phyloP scores from a whole-genome alignment of 2,797 vertebrate species.

The Halcyon leucocephala region DNA sequence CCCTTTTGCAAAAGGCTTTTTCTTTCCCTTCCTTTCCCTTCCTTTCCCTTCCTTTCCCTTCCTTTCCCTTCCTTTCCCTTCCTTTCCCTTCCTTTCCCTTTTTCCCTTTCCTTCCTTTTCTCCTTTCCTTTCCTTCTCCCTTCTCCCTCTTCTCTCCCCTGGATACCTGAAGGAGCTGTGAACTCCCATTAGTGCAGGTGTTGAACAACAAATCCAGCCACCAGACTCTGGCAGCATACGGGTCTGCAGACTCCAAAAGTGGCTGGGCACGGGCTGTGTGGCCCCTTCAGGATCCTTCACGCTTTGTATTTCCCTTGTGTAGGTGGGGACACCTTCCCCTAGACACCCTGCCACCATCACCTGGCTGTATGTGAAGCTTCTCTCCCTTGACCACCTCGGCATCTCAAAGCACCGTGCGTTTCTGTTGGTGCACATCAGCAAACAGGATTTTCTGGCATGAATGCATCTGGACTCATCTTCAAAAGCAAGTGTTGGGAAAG shows the following conservation, averaged over 20 bases:
- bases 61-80: no score
- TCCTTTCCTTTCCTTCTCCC: no score
- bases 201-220: background rate
- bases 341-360: background rate
- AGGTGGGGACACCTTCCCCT: background rate
- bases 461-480: background rate
- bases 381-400: background rate
- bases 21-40: background rate
- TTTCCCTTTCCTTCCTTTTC: no score
- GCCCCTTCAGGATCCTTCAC: background rate
- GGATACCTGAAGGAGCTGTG: background rate
- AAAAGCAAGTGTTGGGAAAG: background rate
- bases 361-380: background rate
- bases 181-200: background rate
- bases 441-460: background rate
- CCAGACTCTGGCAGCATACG: accelerated
- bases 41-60: no score
- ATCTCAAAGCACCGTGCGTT: accelerated
- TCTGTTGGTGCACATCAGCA: background rate
- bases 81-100: no score
- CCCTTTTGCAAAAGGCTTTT: conserved; percentile 18
- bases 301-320: accelerated
- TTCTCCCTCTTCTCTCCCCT: no score
- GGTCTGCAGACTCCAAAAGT: background rate
- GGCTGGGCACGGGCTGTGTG: background rate